phyloP scores from a whole-genome alignment of 2,797 vertebrate species.

The Poliocrania exsul region DNA sequence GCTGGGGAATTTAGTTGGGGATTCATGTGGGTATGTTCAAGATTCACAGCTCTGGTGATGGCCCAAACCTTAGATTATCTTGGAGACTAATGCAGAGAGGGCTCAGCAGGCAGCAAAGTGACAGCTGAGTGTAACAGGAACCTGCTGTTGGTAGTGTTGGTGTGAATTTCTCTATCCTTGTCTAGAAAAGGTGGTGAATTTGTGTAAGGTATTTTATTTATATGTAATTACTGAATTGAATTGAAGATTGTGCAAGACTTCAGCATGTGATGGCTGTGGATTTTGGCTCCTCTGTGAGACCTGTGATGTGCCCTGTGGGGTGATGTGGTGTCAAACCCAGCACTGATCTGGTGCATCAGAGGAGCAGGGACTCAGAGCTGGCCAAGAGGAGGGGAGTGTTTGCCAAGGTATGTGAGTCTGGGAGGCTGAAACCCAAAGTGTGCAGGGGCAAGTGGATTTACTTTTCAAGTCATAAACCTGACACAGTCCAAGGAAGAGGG shows the following conservation, averaged over 20 bases:
- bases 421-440: not conserved
- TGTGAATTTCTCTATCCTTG: not conserved
- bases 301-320: not conserved
- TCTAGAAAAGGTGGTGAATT: not conserved
- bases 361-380: not conserved
- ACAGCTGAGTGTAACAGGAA: not conserved
- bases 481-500: not conserved
- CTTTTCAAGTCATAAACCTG: not conserved
- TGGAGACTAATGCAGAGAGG: not conserved
- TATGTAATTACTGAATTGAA: not conserved
- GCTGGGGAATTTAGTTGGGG: not conserved
- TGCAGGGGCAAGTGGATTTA: not conserved
- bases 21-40: not conserved
- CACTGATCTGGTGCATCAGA: not conserved
- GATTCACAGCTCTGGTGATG: not conserved
- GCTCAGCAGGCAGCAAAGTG: not conserved
- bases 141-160: not conserved
- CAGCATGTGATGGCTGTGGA: not conserved
- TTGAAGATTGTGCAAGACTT: not conserved
- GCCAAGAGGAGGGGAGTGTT: accelerated
- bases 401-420: not conserved
- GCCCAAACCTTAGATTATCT: not conserved
- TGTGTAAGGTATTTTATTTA: not conserved
- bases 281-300: not conserved
- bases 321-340: not conserved